These are phyloP conservation scores for Drosophila funebris DNA, from an alignment of 1,140 invertebrate species.

Conservation along the genomic window DNA sequence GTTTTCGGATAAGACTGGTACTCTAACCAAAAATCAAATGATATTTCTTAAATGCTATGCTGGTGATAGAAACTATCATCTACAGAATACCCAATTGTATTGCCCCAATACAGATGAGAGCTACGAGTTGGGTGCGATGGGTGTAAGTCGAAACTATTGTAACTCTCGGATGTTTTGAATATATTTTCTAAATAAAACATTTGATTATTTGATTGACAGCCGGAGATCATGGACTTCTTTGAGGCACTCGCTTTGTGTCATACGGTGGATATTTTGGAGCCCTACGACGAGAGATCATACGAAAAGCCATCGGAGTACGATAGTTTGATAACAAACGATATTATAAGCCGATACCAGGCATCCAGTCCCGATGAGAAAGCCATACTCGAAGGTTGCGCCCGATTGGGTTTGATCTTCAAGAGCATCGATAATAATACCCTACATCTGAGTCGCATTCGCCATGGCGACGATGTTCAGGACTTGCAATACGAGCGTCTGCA, in stretches of 20 bases:
- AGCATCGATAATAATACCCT: slow-evolving; percentile 84
- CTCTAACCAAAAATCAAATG: slow-evolving; percentile 98
- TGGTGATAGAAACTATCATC: slow-evolving; percentile 89
- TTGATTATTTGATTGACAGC: slow-evolving; percentile 15
- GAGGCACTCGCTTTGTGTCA: slow-evolving; percentile 91
- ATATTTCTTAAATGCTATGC: slow-evolving; percentile 96
- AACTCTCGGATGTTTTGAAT: neutral
- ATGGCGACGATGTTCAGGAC: slow-evolving; percentile 45
- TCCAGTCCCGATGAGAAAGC: slow-evolving; percentile 94
- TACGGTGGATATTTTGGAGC: slow-evolving; percentile 85
- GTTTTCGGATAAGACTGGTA: slow-evolving; percentile 98
- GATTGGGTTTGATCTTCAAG: slow-evolving; percentile 88
- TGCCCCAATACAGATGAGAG: slow-evolving; percentile 12
- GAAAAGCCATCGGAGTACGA: slow-evolving; percentile 24
- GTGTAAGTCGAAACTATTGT: slow-evolving; percentile 39
- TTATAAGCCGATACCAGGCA: slow-evolving; percentile 85
- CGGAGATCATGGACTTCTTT: slow-evolving; percentile 82
- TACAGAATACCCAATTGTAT: slow-evolving; percentile 59
- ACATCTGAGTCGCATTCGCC: slow-evolving; percentile 54
- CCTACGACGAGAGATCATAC: neutral
- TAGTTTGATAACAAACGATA: slow-evolving; percentile 23
- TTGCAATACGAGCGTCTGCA: slow-evolving; percentile 93
- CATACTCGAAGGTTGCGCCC: slow-evolving; percentile 90
- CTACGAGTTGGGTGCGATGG: slow-evolving; percentile 22
- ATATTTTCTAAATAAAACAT: neutral